Evolutionary conservation across 2,797 vertebrate genomes (phyloP).

Genomic region (Simalia tracyae): DNA sequence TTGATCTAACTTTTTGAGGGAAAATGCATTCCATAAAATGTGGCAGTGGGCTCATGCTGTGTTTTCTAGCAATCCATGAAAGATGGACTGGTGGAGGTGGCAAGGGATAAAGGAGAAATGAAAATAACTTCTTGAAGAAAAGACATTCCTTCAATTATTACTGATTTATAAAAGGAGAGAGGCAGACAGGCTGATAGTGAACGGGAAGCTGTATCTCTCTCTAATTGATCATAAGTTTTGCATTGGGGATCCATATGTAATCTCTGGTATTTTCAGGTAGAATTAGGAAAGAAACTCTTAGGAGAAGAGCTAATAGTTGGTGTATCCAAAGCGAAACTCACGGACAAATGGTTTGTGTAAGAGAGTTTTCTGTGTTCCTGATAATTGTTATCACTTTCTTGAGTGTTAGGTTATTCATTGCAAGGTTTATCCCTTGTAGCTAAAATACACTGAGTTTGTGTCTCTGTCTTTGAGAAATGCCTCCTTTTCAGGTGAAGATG

Average conservation of each 20-base stretch:
- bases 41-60: background rate
- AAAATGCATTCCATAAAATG: background rate
- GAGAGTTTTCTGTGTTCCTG: background rate
- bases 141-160: background rate
- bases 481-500: slow-evolving; percentile 72
- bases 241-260: background rate
- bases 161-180: background rate
- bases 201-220: background rate
- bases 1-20: background rate
- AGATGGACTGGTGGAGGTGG: background rate
- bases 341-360: background rate
- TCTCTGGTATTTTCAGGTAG: no score
- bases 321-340: background rate
- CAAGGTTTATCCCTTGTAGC: background rate
- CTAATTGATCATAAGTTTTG: background rate
- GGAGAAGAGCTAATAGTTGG: background rate
- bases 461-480: slow-evolving; percentile 16
- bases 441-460: background rate
- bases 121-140: background rate
- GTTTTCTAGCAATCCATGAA: background rate
- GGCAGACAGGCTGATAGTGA: background rate
- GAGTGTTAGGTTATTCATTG: background rate
- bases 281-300: background rate
- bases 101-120: background rate
- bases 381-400: background rate